phyloP scores from a whole-genome alignment of 2,113 vertebrate species.

The Smithornis capensis region DNA sequence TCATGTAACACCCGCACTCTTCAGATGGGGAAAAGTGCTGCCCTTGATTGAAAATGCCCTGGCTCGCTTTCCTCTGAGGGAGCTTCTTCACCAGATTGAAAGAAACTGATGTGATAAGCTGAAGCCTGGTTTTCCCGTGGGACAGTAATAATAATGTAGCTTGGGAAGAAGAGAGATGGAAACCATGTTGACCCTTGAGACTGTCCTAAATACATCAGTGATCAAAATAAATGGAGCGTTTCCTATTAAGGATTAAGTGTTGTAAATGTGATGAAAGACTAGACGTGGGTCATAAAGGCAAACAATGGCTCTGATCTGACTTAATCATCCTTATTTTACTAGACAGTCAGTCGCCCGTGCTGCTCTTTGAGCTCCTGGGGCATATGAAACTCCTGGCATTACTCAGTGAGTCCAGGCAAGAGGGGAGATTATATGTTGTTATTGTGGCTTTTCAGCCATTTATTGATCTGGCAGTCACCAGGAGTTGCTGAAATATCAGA shows the following conservation, averaged over 20 bases:
- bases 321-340: slow-evolving; percentile 27
- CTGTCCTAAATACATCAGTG: background rate
- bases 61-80: background rate
- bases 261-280: slow-evolving; percentile 28
- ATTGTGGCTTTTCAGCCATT: background rate
- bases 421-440: background rate
- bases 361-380: background rate
- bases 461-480: background rate
- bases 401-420: background rate
- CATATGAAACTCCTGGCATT: background rate
- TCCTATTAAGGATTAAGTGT: slow-evolving; percentile 35
- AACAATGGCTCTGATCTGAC: slow-evolving; percentile 2
- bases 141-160: background rate
- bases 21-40: background rate
- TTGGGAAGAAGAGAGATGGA: slow-evolving; percentile 3
- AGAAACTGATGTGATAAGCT: background rate
- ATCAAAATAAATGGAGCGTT: slow-evolving; percentile 29
- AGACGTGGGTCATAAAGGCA: slow-evolving; percentile 16
- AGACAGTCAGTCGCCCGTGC: background rate
- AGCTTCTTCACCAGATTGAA: background rate
- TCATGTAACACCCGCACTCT: background rate
- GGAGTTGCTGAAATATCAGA: background rate
- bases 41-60: background rate
- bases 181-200: background rate
- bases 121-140: slow-evolving; percentile 6